These are phyloP conservation scores for Cynocephalus volans DNA, from an alignment of 2,113 vertebrate genomes.

Conservation along the genomic window DNA sequence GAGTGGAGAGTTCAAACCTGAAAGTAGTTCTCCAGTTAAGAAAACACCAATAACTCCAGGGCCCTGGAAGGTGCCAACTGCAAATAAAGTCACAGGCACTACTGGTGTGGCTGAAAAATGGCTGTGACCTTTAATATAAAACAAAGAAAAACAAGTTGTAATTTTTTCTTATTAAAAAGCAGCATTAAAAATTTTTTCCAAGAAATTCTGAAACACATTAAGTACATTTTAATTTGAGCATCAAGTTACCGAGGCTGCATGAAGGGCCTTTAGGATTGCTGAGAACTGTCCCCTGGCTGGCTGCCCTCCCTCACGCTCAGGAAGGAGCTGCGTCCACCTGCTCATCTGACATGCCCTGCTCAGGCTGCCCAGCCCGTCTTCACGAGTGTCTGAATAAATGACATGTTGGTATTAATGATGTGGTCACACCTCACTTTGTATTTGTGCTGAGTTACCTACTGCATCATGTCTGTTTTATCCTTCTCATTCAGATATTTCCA, in stretches of 20 bases:
- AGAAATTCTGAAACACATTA: constrained; percentile 69
- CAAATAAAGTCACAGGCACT: constrained; percentile 90
- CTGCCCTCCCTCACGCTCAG: constrained; percentile 56
- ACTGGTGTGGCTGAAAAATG: constrained; percentile 79
- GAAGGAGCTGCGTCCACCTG: constrained; percentile 61
- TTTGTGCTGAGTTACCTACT: constrained; percentile 87
- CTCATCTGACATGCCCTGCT: constrained; percentile 75
- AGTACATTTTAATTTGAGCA: constrained; percentile 72
- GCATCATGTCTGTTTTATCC: constrained; percentile 74
- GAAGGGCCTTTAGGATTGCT: constrained; percentile 86
- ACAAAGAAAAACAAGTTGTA: constrained; percentile 43
- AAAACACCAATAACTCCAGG: constrained; percentile 94
- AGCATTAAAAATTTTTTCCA: not conserved
- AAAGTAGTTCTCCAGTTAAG: constrained; percentile 87
- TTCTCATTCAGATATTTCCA: constrained; percentile 29
- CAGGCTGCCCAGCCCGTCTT: constrained; percentile 65
- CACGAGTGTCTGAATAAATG: constrained; percentile 80
- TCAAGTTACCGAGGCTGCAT: constrained; percentile 80
- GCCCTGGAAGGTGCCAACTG: constrained; percentile 96
- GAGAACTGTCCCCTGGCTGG: constrained; percentile 68
- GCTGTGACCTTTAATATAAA: constrained; percentile 78
- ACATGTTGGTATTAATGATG: constrained; percentile 69
- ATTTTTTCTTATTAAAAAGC: constrained; percentile 32
- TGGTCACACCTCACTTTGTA: constrained; percentile 79
- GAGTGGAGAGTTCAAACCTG: constrained; percentile 82